Conservation (phyloP, 2,888 invertebrate species). For the Mellilla xanthometata region DNA sequence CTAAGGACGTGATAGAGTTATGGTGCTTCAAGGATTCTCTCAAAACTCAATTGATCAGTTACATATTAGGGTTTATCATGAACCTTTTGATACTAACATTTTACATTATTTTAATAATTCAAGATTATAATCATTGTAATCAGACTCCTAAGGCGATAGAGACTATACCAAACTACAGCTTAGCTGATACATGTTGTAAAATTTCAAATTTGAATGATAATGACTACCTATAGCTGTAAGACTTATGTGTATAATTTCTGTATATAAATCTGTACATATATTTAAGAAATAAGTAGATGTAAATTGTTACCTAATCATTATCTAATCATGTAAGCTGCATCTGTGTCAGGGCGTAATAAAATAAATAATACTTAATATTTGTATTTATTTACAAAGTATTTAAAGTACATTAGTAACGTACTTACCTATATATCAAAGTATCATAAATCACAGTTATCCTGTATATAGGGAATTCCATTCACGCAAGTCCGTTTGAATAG, state of each 20-base stretch:
- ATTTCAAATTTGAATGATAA: conserved; percentile 6
- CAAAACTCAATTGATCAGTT: conserved; percentile 47
- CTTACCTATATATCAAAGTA: too few species aligned
- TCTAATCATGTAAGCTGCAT: too few species aligned
- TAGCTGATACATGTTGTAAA: conserved; percentile 32
- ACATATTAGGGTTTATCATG: conserved; percentile 56
- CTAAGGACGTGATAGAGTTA: conserved; percentile 59
- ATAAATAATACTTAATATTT: too few species aligned
- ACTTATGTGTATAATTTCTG: background rate
- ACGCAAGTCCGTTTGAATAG: too few species aligned
- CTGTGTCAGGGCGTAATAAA: too few species aligned
- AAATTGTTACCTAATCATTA: too few species aligned
- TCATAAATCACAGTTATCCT: too few species aligned
- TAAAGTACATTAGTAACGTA: too few species aligned
- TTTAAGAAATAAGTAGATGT: too few species aligned
- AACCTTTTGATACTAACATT: conserved; percentile 59
- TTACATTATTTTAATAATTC: conserved; percentile 54
- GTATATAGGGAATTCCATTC: too few species aligned
- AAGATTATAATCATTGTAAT: conserved; percentile 50
- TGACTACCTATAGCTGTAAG: conserved; percentile 4
- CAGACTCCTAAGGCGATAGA: conserved; percentile 37
- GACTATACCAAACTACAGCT: conserved; percentile 46
- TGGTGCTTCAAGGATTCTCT: conserved; percentile 55
- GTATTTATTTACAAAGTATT: too few species aligned
- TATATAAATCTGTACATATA: background rate